Evolutionary conservation across 92 coral and sea anemone genomes (phyloP).

Genomic region (Siderastrea radians): DNA sequence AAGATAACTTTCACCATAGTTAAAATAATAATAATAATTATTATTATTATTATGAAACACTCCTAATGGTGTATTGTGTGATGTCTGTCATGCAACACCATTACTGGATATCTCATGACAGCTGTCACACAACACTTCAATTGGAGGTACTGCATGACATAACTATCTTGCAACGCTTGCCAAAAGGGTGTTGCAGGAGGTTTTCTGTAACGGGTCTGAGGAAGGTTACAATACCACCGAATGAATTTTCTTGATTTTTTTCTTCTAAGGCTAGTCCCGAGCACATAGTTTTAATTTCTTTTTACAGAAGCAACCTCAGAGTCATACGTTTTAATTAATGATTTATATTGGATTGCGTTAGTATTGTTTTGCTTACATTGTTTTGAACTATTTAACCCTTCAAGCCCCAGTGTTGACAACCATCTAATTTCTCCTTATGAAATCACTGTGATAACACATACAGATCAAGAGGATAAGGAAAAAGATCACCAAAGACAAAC

Average conservation of each 20-base stretch:
- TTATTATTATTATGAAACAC: background rate
- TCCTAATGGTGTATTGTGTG: too few relatives aligned
- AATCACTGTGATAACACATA: too few relatives aligned
- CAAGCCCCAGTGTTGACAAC: too few relatives aligned
- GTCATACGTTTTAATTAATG: background rate
- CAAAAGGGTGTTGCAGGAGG: background rate
- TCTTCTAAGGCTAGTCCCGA: background rate
- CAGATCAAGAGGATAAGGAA: too few relatives aligned
- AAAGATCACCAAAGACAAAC: too few relatives aligned
- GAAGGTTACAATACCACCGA: background rate
- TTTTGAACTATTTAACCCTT: background rate
- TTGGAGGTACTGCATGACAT: background rate
- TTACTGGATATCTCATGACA: too few relatives aligned
- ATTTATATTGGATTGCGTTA: background rate
- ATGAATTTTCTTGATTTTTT: background rate
- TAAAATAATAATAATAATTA: background rate
- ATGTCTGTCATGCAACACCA: too few relatives aligned
- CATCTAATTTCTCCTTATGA: too few relatives aligned
- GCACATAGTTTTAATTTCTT: slow-evolving; percentile 5
- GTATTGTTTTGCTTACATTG: background rate
- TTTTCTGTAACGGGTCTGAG: background rate
- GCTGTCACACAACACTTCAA: background rate
- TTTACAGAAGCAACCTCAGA: slow-evolving; percentile 6
- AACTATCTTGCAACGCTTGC: background rate
- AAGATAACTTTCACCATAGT: background rate